Evolutionary conservation across 1,140 invertebrate species (phyloP), one percentile per base, ranked within the genome.

Genomic region (Thereuonema tuberculata): DNA sequence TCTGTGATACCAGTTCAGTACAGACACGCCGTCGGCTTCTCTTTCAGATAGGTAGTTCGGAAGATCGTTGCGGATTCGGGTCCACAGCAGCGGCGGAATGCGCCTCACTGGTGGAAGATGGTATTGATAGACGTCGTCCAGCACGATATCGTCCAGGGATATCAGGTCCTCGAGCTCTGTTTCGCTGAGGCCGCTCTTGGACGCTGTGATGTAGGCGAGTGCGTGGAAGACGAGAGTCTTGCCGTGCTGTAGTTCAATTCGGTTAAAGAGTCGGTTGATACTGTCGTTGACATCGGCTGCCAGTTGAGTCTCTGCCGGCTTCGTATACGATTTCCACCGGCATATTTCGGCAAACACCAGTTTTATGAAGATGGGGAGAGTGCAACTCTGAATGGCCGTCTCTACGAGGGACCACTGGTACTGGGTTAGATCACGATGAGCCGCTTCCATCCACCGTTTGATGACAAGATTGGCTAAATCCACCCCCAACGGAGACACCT

Each of bases 81-180:
- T 98, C 94, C 94, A 98, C 0, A 98, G 76, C 3, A 98, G 71
- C 0, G 94, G 94, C 1, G 95, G 94, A 57, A 98, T 98, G 58
- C 94, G 77, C 48, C 94, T 76, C 0, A 95, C 92, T 0, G 94
- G 94, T 1, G 94, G 94, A 68, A 98, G 80, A 78, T 98, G 93
- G 70, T 98, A 98, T 70, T 99, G 95, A 69, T 98, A 99, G 0
- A 99, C 93, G 68, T 99, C 95, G 68, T 98, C 95, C 48, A 99
- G 72, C 1, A 92, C 87, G 70, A 86, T 89, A 72, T 98, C 92
- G 67, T 96, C 93, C 52, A 97, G 69, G 0, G 92, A 95, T 62
- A 97, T 94, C 9, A 95, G 74, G 77, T 97, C 93, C 74, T 96
- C 93, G 0, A 96, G 74, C 70, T 97, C 93, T 0, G 89, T 91